phyloP scores from a whole-genome alignment of 2,113 vertebrate species.

The Rhinoderma darwinii region DNA sequence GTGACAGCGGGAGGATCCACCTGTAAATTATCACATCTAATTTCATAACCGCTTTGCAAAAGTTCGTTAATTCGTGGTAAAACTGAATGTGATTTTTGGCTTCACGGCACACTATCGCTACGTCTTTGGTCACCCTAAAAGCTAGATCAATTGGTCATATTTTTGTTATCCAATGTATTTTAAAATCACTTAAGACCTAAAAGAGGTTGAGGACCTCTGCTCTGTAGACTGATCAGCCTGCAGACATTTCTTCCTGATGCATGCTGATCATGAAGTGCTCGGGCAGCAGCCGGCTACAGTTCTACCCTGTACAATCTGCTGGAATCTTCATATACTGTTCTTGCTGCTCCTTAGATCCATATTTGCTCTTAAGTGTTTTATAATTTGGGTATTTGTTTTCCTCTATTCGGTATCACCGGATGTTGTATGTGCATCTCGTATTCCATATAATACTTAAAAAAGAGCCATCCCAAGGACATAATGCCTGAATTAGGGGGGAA shows the following conservation, averaged over 20 bases:
- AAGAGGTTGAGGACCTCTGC: too few relatives aligned
- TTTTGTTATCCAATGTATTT: too few relatives aligned
- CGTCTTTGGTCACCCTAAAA: too few relatives aligned
- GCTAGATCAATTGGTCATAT: too few relatives aligned
- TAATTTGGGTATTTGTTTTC: background rate
- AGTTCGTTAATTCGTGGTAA: too few relatives aligned
- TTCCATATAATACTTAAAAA: background rate
- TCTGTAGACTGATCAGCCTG: background rate
- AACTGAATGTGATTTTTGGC: too few relatives aligned
- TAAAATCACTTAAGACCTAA: too few relatives aligned
- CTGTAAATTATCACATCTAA: too few relatives aligned
- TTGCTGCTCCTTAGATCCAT: background rate
- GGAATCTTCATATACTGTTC: background rate
- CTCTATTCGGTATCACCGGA: background rate
- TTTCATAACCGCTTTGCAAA: too few relatives aligned
- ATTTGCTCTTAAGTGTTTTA: background rate
- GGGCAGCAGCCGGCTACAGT: background rate
- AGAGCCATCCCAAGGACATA: background rate
- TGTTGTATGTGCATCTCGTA: background rate
- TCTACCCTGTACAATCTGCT: background rate
- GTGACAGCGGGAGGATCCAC: too few relatives aligned
- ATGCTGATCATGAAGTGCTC: background rate
- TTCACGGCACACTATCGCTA: too few relatives aligned
- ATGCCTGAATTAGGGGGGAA: background rate
- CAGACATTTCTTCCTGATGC: background rate